Evolutionary conservation across 1,140 invertebrate genomes (phyloP), one percentile per base, ranked within the genome.

Genomic region (Leptinotarsa undecemlineata): DNA sequence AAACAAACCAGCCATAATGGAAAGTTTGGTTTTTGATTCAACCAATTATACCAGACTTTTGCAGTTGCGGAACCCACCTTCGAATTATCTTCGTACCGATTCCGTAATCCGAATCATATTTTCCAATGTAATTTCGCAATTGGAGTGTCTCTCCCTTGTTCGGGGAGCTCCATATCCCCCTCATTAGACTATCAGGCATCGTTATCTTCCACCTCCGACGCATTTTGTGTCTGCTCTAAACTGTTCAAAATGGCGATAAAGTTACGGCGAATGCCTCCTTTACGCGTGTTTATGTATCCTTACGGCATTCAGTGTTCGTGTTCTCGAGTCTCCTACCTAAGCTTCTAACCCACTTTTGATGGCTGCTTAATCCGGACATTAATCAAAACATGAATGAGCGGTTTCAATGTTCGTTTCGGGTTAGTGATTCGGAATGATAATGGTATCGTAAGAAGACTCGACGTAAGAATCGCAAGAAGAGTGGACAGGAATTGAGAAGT

Each of bases 201-300:
- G 82, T 83, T 83, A 83, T 83, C 82, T 82, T 72, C 72, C 77
- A 82, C 82, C 80, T 82, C 78, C 62, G 77, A 79, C 77, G 79
- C 76, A 76, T 74, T 76, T 73, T 76, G 73, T 76, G 76, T 77
- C 77, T 77, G 73, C 75, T 69, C 76, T 78, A 79, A 80, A 79
- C 72, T 74, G 77, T 67, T 63, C 77, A 78, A 76, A 82, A 79
- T 79, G 78, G 79, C 79, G 81, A 82, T 82, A 82, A 82, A 82
- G 79, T 82, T 81, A 82, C 79, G 75, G 76, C 73, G 66, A 81
- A 82, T 82, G 73, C 79, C 78, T 77, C 80, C 74, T 82, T 82
- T 81, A 82, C 78, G 80, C 79, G 79, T 81, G 81, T 82, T 82
- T 80, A 82, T 82, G 77, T 74, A 78, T 81, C 81, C 81, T 81